A percentile compares a stretch with the other conserved stretches of the same genome.
These are phyloP conservation scores for Alosa alosa DNA, from an alignment of 2,113 vertebrate genomes.

Conservation along the genomic window DNA sequence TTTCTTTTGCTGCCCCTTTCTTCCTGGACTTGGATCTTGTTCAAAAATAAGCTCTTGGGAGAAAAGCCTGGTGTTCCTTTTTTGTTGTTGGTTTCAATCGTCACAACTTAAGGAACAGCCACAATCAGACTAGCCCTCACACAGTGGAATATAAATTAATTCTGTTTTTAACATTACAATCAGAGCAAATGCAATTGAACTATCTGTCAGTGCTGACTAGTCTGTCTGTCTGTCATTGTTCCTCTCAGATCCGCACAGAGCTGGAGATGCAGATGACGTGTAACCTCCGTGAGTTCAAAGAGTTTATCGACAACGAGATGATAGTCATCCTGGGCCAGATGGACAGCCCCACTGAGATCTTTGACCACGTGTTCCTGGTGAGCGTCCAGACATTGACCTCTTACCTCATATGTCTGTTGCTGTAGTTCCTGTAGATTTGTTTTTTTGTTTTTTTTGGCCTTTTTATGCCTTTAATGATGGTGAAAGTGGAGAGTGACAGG, in stretches of 20 bases:
- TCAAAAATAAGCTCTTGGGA: neutral
- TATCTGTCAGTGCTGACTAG: neutral
- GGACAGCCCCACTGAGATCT: slow-evolving; percentile 97
- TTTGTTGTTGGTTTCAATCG: no score
- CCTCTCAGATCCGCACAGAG: slow-evolving; percentile 89
- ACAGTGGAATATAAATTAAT: no score
- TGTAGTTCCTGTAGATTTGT: neutral
- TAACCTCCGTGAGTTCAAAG: slow-evolving; percentile 94
- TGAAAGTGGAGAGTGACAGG: no score
- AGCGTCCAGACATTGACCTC: slow-evolving; percentile 49
- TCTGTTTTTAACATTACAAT: no score
- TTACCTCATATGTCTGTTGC: neutral
- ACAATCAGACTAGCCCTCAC: no score
- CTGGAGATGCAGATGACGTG: slow-evolving; percentile 98
- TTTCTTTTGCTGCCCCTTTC: neutral
- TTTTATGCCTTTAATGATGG: no score
- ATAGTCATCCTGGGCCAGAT: slow-evolving; percentile 97
- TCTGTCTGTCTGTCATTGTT: neutral
- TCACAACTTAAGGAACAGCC: no score
- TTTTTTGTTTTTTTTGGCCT: no score
- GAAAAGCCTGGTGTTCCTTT: neutral
- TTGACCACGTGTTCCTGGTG: slow-evolving; percentile 95
- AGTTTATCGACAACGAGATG: slow-evolving; percentile 99
- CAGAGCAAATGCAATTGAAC: no score
- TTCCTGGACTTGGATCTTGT: neutral